Evolutionary conservation across 2,797 vertebrate species (phyloP).

Genomic region (Melanotaenia pygmaea): DNA sequence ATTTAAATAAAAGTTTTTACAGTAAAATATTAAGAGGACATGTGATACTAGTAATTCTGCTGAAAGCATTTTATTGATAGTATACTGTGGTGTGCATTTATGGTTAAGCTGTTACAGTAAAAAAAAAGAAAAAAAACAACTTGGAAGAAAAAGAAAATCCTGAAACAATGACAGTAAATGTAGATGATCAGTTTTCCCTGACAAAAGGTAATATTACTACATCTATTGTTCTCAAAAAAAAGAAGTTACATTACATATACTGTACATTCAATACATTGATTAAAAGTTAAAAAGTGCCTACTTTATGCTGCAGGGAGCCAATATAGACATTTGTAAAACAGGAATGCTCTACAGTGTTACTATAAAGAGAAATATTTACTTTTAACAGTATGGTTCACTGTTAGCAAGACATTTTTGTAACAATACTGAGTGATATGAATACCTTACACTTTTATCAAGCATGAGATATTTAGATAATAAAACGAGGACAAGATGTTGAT

Average conservation of each 20-base stretch:
- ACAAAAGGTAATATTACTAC: conserved; percentile 44
- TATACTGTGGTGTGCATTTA: conserved; percentile 37
- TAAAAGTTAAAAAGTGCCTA: conserved; percentile 49
- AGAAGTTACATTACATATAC: conserved; percentile 46
- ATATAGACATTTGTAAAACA: conserved; percentile 41
- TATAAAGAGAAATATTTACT: conserved; percentile 32
- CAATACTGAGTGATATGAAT: conserved; percentile 40
- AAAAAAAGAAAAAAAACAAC: conserved; percentile 17
- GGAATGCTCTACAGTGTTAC: conserved; percentile 51
- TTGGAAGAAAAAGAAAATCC: conserved; percentile 8
- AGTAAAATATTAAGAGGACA: conserved; percentile 11
- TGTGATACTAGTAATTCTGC: not conserved
- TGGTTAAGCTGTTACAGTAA: conserved; percentile 45
- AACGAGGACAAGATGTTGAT: conserved; percentile 28
- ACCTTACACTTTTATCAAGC: conserved; percentile 52
- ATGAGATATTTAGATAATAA: conserved; percentile 55
- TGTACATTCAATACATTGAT: conserved; percentile 44
- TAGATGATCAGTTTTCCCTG: conserved; percentile 25
- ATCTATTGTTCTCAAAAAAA: conserved; percentile 40
- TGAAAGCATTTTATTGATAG: conserved; percentile 62
- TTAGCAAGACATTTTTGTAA: conserved; percentile 24
- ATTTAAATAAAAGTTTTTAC: not conserved
- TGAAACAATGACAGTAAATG: conserved; percentile 40
- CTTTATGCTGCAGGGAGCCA: conserved; percentile 57
- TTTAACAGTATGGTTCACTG: conserved; percentile 34